These are phyloP conservation scores for human DNA, from an alignment of 2,113 vertebrate species.

Conservation along the genomic window DNA sequence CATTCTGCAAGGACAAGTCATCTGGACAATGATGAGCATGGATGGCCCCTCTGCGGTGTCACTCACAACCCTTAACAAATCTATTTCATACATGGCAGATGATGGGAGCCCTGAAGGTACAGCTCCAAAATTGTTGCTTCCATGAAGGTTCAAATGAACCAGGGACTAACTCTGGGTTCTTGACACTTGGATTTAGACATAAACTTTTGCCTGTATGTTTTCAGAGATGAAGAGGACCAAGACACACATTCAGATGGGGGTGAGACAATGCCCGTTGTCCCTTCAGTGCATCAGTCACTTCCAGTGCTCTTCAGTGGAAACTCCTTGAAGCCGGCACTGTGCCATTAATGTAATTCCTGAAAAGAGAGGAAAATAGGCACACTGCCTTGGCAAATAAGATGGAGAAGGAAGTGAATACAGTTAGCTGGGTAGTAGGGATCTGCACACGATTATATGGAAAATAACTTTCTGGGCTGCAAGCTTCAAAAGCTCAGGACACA, in stretches of 20 bases:
- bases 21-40: neutral
- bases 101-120: neutral
- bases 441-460: neutral
- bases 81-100: neutral
- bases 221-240: neutral
- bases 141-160: neutral
- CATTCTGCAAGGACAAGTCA: accelerated
- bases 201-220: neutral
- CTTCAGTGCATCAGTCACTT: neutral
- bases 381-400: neutral
- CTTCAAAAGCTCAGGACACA: neutral
- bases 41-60: accelerated
- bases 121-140: neutral
- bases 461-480: neutral
- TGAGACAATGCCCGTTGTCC: neutral
- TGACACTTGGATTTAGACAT: neutral
- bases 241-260: neutral
- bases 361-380: neutral
- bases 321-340: neutral
- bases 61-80: neutral
- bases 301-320: neutral
- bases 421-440: neutral
- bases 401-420: neutral
- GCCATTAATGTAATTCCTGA: neutral
- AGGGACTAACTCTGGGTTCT: neutral